Base-by-base conservation (phyloP, 2,888 invertebrate genomes). In the Caenorhabditis afra region DNA sequence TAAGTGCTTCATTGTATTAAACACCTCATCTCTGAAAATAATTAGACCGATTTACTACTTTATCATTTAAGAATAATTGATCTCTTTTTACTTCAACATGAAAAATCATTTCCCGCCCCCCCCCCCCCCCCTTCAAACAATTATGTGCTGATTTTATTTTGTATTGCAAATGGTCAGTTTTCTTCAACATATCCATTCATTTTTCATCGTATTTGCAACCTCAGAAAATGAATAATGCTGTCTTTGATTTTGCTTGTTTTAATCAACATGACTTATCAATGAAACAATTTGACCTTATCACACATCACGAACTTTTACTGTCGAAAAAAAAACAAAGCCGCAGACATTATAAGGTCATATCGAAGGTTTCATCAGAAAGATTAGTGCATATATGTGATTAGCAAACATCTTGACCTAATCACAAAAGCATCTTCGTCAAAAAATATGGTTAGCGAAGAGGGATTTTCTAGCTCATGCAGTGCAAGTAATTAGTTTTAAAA, bases 391-490 rank as follows among this genome's bases (percentile, higher is more conserved):
- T 44, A 16, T 50, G 65, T 57, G 58, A 62, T 58, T 77, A 65
- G 70, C 55, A 62, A 62, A 66, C 53, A 66, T 57, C 67, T 47
- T 79, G 73, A 73, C 73, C 78, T 79, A 73, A 79, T 79, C 78
- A 73, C 50, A 65, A n/a, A 61, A 67, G 66, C 59, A 52, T 53
- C 67, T 61, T 8, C 41, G 50, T 29, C 49, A 58, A 49, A 37
- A 57, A 41, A 71, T 41, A 23, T 57, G 64, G 57, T 61, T 45
- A 55, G 62, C n/a, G n/a, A n/a, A n/a, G 64, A 76, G 55, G 76
- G 76, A 76, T 76, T 76, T 76, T 76, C 76, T 62, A 64, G 68
- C 76, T 68, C 39, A 68, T 64, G 76, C 68, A 75, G 67, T 67
- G 62, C 76, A 76, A 64, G 62, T 64, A 76, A 76, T 76, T 76